Evolutionary conservation across 2,113 vertebrate species (phyloP), one percentile per base, ranked within the genome.

Genomic region (Gorsachius goisagi): DNA sequence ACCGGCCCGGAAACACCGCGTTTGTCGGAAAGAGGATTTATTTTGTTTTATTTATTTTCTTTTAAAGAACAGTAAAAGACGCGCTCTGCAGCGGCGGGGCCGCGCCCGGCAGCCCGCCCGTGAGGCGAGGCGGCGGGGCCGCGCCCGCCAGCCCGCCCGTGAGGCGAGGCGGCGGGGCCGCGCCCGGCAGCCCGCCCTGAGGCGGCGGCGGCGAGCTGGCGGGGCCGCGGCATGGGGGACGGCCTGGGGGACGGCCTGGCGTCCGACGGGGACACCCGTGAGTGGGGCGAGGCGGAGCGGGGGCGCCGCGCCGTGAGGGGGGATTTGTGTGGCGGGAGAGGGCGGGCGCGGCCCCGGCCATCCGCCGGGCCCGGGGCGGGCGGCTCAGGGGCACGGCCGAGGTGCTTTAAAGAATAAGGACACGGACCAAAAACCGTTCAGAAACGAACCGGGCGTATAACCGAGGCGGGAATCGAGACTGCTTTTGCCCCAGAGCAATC

Each of bases 171-270:
- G 22, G 81, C 19, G 19, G 22, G 55, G 44, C 74, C 35, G 73
- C 52, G 26, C 52, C 52, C 16, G 52, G 27, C 52, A 53, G 52
- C 52, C 52, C 52, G 52, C 53, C 53, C 52, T 11, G 52, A 53
- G 52, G 52, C 27, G 52, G 52, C 26, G 9, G 7, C 33, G 47
- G 59, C 21, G 41, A 50, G 30, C 23, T 18, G 53, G 30, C 28
- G 28, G 59, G 49, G 49, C 13, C 12, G 60, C 16, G 60, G 18
- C 8, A 47, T 63, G 27, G 28, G 76, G 52, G 27, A 71, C 32
- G 76, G 52, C 50, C 97, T 97, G 97, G 96, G 90, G 69, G 95
- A 96, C 77, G 94, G 69, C 1, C 37, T 83, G 81, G 93, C 56
- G 1, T 50, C 78, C 11, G 97, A 89, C 13, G 73, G 64, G 11